These are phyloP conservation scores for Phalacrocorax aristotelis DNA, from an alignment of 2,113 vertebrate species.

Conservation along the genomic window DNA sequence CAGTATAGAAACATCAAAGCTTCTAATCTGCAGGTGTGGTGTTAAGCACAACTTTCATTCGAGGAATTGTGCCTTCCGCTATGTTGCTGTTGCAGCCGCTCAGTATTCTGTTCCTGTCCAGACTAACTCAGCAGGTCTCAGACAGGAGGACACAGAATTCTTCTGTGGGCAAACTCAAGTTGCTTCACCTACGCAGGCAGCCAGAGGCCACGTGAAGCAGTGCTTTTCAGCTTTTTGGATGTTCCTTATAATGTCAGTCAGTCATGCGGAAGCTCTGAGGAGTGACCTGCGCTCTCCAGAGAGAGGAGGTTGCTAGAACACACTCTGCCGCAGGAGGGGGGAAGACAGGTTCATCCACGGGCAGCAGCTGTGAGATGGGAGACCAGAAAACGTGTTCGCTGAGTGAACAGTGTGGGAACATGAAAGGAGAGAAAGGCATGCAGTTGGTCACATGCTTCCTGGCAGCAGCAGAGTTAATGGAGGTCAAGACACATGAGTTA, in stretches of 20 bases:
- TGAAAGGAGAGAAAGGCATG: background rate
- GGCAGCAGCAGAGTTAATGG: background rate
- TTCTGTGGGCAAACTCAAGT: background rate
- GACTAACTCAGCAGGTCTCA: background rate
- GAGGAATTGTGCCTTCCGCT: background rate
- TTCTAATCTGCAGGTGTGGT: background rate
- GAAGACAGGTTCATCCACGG: background rate
- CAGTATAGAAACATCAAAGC: background rate
- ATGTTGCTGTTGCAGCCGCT: background rate
- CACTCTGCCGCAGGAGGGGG: background rate
- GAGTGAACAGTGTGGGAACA: background rate
- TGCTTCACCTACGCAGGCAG: background rate
- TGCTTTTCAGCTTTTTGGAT: background rate
- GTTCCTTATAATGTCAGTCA: background rate
- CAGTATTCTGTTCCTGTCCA: background rate
- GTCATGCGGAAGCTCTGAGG: background rate
- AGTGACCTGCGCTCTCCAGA: background rate
- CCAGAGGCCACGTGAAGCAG: background rate
- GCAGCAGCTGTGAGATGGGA: background rate
- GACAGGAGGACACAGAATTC: background rate
- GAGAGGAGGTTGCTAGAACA: background rate
- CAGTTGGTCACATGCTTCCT: background rate
- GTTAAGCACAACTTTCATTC: rapidly evolving
- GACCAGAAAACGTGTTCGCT: background rate
- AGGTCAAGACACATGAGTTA: background rate